Base-by-base conservation (phyloP, 2,888 invertebrate species). In the Leptopilina myrica region DNA sequence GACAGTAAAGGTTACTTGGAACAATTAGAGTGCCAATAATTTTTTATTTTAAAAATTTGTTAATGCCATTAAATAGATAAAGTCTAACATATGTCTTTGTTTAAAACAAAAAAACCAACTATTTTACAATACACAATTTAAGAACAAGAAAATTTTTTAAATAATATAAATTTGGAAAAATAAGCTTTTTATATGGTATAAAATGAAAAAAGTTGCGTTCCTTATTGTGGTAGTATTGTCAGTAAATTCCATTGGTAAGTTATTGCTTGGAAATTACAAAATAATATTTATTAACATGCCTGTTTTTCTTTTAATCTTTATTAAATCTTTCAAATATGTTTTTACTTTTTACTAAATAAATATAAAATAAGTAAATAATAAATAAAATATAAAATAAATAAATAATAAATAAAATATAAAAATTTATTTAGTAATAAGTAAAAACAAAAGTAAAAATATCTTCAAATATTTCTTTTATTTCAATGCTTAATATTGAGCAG, bases 11-110 rank as follows among this genome's bases (percentile, higher is more conserved):
- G 53, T 69, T 53, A 26, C 8, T 8, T 6, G 14, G 0, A 20
- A 26, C 20, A 69, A 69, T 69, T 69, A 69, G 12, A 49, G 5
- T 69, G 69, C 12, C 26, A 11, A 46, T 20, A 15, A 49, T 49
- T 26, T 53, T 49, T 69, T 15, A 49, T 49, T 69, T 53, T 69
- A 1, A 14, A 69, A 53, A 53, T 53, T 53, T 53, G 49, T 67
- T 14, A 3, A 7, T 69, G 9, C 8, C 12, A 69, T 69, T 69
- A 69, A 26, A 26, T 49, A 53, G 53, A 53, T 69, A 69, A 69
- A 49, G 8, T 12, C 4, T 15, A 67, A 14, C 12, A 67, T 20
- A 5, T 66, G 6, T 67, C 5, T 11, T 53, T 53, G 46, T 49
- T 8, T 49, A 2, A 53, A 69, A 26, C 49, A 49, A 7, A 20